Conservation (phyloP, 2,888 invertebrate genomes). For the Drosophila neonasuta region DNA sequence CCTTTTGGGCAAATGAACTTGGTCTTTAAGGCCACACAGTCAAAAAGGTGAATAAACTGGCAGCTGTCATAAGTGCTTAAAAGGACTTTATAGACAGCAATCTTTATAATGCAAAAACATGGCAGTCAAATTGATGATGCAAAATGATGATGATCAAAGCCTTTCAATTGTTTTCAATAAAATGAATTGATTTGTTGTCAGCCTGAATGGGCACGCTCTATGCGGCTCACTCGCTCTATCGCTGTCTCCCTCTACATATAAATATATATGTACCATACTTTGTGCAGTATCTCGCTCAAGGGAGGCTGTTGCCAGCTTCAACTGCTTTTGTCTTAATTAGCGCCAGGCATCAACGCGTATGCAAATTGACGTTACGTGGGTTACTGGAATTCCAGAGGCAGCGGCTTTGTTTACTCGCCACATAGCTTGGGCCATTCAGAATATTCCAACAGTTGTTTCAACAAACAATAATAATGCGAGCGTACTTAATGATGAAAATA, state of each 20-base stretch:
- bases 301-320: conserved; percentile 28
- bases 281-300: conserved; percentile 14
- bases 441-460: conserved; percentile 66
- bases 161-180: conserved; percentile 71
- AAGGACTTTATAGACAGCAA: conserved; percentile 32
- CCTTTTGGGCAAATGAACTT: conserved; percentile 20
- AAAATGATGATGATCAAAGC: conserved; percentile 41
- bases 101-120: conserved; percentile 10
- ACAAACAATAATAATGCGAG: conserved; percentile 32
- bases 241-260: background rate
- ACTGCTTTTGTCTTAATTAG: conserved; percentile 62
- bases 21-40: conserved; percentile 13
- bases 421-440: conserved; percentile 38
- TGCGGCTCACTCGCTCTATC: conserved; percentile 5
- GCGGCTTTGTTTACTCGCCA: conserved; percentile 31
- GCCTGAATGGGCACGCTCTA: conserved; percentile 33
- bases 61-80: conserved; percentile 28
- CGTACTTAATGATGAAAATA: conserved; percentile 23
- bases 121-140: conserved; percentile 26
- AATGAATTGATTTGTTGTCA: conserved; percentile 73
- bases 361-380: conserved; percentile 71
- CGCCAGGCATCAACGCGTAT: conserved; percentile 44
- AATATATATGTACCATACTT: background rate
- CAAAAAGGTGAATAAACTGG: conserved; percentile 24
- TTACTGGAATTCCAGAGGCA: conserved; percentile 59